Conservation (phyloP, 2,797 vertebrate genomes). For the Salmo trutta region DNA sequence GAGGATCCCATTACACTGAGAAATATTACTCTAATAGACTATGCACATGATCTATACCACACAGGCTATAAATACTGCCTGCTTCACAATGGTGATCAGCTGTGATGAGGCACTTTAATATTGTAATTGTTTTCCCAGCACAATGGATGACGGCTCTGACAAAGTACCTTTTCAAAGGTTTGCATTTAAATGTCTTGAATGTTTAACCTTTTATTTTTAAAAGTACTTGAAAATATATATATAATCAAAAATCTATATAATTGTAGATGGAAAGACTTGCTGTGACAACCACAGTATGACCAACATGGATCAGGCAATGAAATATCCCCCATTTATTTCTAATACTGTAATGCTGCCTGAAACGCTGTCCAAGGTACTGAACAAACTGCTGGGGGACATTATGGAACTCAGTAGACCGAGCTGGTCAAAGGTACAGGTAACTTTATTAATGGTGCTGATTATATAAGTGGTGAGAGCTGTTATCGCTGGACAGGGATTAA, state of each 20-base stretch:
- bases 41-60: conserved; percentile 28
- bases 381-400: neutral
- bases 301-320: neutral
- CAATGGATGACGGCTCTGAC: conserved; percentile 1
- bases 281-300: neutral
- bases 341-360: neutral
- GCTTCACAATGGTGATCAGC: conserved; percentile 4
- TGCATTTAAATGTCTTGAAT: neutral
- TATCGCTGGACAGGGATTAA: conserved; percentile 53
- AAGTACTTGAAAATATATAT: neutral
- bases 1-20: conserved; percentile 28
- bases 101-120: neutral
- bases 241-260: no score
- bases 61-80: conserved; percentile 19
- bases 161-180: neutral
- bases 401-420: neutral
- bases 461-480: conserved; percentile 25
- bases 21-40: conserved; percentile 30
- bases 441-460: conserved; percentile 20
- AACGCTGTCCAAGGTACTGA: neutral
- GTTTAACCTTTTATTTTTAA: neutral
- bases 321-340: neutral
- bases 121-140: conserved; percentile 1
- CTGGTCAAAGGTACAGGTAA: neutral
- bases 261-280: neutral